These are phyloP conservation scores for Pangasius larnaudii DNA, from an alignment of 2,797 vertebrate genomes.

Conservation along the genomic window DNA sequence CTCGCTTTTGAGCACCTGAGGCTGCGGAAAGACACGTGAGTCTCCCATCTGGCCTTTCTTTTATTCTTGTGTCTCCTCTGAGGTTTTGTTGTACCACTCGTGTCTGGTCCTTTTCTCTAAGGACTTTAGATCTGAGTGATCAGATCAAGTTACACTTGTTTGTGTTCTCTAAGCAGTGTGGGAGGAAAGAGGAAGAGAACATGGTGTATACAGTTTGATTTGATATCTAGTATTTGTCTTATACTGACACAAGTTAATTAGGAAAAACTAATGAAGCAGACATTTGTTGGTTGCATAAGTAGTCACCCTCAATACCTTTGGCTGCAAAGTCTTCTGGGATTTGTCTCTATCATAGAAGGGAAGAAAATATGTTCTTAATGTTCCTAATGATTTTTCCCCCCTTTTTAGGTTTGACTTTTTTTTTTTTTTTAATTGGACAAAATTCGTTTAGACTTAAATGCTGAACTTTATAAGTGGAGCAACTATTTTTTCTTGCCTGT, in stretches of 20 bases:
- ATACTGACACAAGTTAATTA: not conserved
- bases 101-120: not conserved
- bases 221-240: not conserved
- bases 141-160: not conserved
- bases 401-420: not conserved
- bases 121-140: not conserved
- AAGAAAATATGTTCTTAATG: not conserved
- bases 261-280: not conserved
- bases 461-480: not conserved
- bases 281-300: not conserved
- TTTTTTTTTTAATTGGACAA: not conserved
- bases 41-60: conserved; percentile 42
- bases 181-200: not conserved
- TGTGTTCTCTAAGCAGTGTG: not conserved
- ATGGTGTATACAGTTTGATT: not conserved
- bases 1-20: conserved; percentile 89
- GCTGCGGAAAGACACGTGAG: conserved; percentile 92
- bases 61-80: not conserved
- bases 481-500: not conserved
- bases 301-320: not conserved
- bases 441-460: not conserved
- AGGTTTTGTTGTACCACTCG: not conserved
- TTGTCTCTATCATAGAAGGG: not conserved
- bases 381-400: not conserved
- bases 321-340: not conserved